Evolutionary conservation across 1,140 invertebrate species (phyloP), one percentile per base, ranked within the genome.

Genomic region (Drosophila kepulauana): DNA sequence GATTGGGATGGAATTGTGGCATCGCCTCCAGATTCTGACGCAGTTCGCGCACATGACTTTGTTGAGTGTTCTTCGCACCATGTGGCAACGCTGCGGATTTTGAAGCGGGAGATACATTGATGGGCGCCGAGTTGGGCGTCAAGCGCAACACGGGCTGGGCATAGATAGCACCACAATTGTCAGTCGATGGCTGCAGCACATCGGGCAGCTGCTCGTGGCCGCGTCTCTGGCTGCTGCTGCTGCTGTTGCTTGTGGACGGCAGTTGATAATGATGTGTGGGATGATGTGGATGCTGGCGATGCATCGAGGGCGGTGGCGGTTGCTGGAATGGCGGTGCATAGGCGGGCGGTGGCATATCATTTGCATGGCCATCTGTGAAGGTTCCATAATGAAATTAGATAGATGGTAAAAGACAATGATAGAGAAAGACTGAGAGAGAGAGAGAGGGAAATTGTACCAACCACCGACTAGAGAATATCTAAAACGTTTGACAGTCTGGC

Each of bases 1-100:
- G 79, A 70, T 91, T 77, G 66, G 76, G 81, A 76, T 91, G 82
- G 46, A 92, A 89, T 20, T 86, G 76, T 35, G 77, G 74, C 43
- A 59, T 74, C 8, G 75, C 75, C 71, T 79, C 82, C 63, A 92
- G 68, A 58, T 90, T 84, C 45, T 90, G 72, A 7, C 88, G 69
- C 67, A 91, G 51, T 13, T 82, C 78, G 15, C 79, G 74, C n/a
- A 91, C 91, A 62, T 91, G 89, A 45, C 78, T 58, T 11, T 87
- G 74, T n/a, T 87, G 74, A 8, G 64, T 51, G 0, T 45, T 67
- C 20, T 56, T 16, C 25, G 46, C 46, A 5, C 41, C 8, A 2
- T 25, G 49, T n/a, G 65, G 16, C n/a, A 8, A 7, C 4, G 45
- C 35, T 61, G 46, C 33, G 43, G 54, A 20, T 11, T 49, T 20